phyloP scores from a whole-genome alignment of 2,113 vertebrate genomes.

The Calonectris borealis region DNA sequence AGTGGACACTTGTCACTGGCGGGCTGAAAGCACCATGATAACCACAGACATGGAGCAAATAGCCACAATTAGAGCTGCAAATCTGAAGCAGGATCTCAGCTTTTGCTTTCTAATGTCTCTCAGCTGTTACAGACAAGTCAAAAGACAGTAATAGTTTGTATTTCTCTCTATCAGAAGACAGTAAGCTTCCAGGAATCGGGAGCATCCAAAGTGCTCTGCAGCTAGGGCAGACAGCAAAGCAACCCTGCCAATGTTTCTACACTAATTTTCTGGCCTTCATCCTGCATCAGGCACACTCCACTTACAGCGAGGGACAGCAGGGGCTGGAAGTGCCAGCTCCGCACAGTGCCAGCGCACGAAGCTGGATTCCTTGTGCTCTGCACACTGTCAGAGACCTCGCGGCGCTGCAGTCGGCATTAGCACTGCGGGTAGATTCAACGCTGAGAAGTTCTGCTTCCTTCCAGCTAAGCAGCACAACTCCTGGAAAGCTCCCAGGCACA shows the following conservation, averaged over 20 bases:
- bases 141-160: neutral
- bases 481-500: neutral
- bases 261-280: neutral
- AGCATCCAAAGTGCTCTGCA: neutral
- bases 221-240: neutral
- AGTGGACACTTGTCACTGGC: neutral
- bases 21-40: neutral
- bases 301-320: neutral
- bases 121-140: neutral
- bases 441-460: neutral
- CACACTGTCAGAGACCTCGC: neutral
- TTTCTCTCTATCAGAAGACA: neutral
- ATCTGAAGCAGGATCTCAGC: neutral
- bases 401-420: neutral
- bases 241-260: neutral
- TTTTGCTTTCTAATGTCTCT: conserved; percentile 9
- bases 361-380: neutral
- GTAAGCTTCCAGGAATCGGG: neutral
- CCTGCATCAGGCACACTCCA: neutral
- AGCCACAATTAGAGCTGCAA: neutral
- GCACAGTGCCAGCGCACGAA: neutral
- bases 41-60: neutral
- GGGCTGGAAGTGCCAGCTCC: neutral
- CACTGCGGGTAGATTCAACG: neutral
- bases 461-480: neutral